Percentiles rank a stretch among this genome's conserved stretches.
Conservation (phyloP, 2,113 vertebrate species). For the Cranoglanis bouderius region DNA sequence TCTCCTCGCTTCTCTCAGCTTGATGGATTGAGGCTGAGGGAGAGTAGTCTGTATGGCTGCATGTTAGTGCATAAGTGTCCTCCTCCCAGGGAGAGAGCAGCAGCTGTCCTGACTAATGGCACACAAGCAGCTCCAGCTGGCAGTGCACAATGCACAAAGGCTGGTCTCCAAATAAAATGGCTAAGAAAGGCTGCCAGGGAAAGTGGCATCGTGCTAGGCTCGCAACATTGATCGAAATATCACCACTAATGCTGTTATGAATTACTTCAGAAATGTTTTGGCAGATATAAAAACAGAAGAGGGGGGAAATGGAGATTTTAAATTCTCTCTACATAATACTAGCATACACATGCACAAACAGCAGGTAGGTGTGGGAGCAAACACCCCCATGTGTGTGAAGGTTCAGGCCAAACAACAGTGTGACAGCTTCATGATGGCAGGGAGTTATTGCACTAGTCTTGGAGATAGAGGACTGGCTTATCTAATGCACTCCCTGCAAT, state of each 20-base stretch:
- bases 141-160: conserved; percentile 37
- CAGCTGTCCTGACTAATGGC: conserved; percentile 46
- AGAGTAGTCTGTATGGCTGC: conserved; percentile 26
- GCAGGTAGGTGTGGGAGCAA: conserved; percentile 15
- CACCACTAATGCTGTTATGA: conserved; percentile 19
- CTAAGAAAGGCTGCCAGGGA: conserved; percentile 25
- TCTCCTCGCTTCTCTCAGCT: conserved; percentile 13
- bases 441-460: conserved; percentile 19
- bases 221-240: conserved; percentile 26
- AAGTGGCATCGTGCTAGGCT: conserved; percentile 11
- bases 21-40: conserved; percentile 42
- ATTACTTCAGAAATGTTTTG: conserved; percentile 25
- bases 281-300: conserved; percentile 2
- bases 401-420: background rate
- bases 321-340: background rate
- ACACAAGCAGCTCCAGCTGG: conserved; percentile 46
- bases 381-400: conserved; percentile 1
- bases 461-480: conserved; percentile 41
- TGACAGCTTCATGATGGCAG: conserved; percentile 38
- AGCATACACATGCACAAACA: background rate
- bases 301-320: background rate
- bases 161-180: conserved; percentile 32
- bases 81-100: conserved; percentile 35
- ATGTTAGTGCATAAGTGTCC: conserved; percentile 34
- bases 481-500: conserved; percentile 43